Percentiles rank a stretch among this genome's conserved stretches.
Evolutionary conservation across 2,888 invertebrate species (phyloP).

Genomic region (Cryptus armator): DNA sequence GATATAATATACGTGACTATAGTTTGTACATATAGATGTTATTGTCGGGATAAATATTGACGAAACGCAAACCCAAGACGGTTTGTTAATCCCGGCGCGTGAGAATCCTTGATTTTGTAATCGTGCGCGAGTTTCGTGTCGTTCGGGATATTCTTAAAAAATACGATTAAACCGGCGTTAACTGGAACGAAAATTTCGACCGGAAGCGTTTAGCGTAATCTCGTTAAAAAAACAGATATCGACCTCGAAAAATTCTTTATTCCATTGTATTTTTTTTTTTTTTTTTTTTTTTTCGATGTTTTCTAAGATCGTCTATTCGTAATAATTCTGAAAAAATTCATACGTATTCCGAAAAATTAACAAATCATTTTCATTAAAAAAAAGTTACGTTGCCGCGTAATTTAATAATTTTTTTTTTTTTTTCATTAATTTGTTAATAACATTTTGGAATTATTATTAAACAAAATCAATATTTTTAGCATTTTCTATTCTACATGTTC

Average conservation of each 20-base stretch:
- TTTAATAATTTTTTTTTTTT: no score
- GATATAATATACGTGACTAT: constrained; percentile 14
- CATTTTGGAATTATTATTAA: no score
- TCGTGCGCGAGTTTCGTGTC: not conserved
- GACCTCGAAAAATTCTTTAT: not conserved
- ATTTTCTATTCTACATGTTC: no score
- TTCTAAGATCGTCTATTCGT: no score
- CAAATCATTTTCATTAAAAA: no score
- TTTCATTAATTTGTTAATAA: no score
- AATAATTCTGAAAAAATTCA: no score
- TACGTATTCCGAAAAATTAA: no score
- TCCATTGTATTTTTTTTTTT: not conserved
- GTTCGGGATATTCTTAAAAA: not conserved
- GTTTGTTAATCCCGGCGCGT: constrained; percentile 14
- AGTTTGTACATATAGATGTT: constrained; percentile 3
- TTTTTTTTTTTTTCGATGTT: no score
- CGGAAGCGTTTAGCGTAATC: not conserved
- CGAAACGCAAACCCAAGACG: not conserved
- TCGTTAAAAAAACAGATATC: not conserved
- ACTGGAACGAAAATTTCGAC: not conserved
- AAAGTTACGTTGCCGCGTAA: no score
- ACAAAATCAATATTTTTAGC: no score
- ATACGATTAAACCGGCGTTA: not conserved
- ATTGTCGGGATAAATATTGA: constrained; percentile 2
- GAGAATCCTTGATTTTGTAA: not conserved